Base-by-base conservation (phyloP, 2,113 vertebrate genomes). In the Urocolius indicus region DNA sequence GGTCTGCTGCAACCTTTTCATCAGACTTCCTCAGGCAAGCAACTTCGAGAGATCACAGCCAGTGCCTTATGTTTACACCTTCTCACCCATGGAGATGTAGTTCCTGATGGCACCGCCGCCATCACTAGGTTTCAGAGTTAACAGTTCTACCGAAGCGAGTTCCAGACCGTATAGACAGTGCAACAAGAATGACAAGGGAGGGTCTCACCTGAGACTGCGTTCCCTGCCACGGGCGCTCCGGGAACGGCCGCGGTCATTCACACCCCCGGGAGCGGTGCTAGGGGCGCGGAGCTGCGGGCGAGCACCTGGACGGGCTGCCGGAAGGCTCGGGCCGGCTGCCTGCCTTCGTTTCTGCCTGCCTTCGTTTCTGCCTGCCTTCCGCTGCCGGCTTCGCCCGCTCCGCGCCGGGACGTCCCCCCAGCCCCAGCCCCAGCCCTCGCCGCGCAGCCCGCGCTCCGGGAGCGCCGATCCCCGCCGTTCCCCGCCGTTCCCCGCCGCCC, bases 121-220 rank as follows among this genome's bases (percentile, higher is more conserved):
- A 62, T 23, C 87, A 22, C 6, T 30, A 65, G 62, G 57, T 69
- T 93, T 59, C 77, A 72, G 92, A 61, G 52, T 68, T 38, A 63
- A 57, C 69, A 52, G 8, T 11, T 24, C 36, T 12, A 13, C 13
- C 1, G 24, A 30, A 9, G 22, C 4, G 16, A 79, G 15, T 7
- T 52, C 48, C 81, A 74, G 43, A 16, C 43, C 16, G 2, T 5
- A 23, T 3, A 12, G 20, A 5, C 30, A 63, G 24, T 2, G 26
- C 0, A 1, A 15, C 51, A 38, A 21, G 49, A 51, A 38, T 0
- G 19, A 5, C 51, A 46, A 71, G 27, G 34, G 26, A 9, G 27
- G 32, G 48, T 48, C 3, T 3, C 0, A 15, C 6, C 10, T 2
- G 7, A 46, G 19, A 16, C 9, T 0, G 1, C 38, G 4, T 7